Evolutionary conservation across 2,113 vertebrate species (phyloP).

Genomic region (Trematomus loennbergii): DNA sequence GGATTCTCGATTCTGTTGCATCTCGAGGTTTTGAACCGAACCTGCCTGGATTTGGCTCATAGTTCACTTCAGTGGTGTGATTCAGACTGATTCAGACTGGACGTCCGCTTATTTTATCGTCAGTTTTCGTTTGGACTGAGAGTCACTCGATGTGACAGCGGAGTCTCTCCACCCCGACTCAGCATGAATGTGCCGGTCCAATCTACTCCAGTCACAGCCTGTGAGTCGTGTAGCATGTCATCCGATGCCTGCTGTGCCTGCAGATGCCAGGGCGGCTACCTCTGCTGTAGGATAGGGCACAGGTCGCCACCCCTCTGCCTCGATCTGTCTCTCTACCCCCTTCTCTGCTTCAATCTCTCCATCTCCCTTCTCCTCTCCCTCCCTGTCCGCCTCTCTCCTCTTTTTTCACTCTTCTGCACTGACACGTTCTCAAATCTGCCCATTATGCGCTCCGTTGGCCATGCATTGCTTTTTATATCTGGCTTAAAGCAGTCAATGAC

Average conservation of each 20-base stretch:
- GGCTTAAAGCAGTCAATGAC: conserved; percentile 76
- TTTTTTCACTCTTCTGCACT: conserved; percentile 72
- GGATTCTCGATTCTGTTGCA: conserved; percentile 50
- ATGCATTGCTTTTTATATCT: conserved; percentile 79
- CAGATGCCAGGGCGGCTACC: conserved; percentile 72
- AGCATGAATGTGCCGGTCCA: conserved; percentile 60
- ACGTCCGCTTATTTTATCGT: conserved; percentile 59
- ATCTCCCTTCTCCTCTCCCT: conserved; percentile 15
- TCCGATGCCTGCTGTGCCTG: conserved; percentile 68
- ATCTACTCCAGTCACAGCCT: conserved; percentile 62
- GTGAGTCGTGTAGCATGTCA: conserved; percentile 63
- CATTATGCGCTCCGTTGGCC: conserved; percentile 76
- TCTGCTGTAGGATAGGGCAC: conserved; percentile 56
- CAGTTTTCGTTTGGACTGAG: conserved; percentile 58
- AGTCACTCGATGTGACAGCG: conserved; percentile 61
- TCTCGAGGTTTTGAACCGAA: conserved; percentile 24
- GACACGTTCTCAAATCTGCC: conserved; percentile 75
- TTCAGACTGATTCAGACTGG: conserved; percentile 58
- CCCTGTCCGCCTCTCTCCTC: conserved; percentile 22
- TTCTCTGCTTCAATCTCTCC: conserved; percentile 41
- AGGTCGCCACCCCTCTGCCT: conserved; percentile 59
- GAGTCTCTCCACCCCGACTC: conserved; percentile 55
- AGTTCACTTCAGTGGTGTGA: conserved; percentile 45
- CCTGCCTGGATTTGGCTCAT: conserved; percentile 45
- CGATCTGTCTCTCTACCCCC: conserved; percentile 18